phyloP scores from a whole-genome alignment of 1,140 invertebrate species.

The Pogonomyrmex californicus region DNA sequence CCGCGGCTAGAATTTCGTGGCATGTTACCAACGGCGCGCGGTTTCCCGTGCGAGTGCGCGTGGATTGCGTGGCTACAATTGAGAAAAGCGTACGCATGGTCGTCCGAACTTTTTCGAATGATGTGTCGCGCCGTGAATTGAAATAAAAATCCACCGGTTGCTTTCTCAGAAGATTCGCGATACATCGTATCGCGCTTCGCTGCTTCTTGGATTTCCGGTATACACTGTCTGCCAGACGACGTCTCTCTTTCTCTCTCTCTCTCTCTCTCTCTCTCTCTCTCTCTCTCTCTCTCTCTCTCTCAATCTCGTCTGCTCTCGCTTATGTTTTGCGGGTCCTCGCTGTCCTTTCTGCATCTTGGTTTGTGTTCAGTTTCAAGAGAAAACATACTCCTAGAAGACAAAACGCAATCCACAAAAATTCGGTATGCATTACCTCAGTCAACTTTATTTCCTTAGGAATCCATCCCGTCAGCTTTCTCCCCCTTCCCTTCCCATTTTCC shows the following conservation, averaged over 20 bases:
- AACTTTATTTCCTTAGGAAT: constrained; percentile 74
- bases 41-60: constrained; percentile 21
- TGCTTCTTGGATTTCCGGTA: constrained; percentile 43
- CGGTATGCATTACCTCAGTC: constrained; percentile 75
- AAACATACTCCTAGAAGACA: constrained; percentile 37
- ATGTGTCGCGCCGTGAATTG: constrained; percentile 79
- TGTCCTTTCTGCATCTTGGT: constrained; percentile 17
- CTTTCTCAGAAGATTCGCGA: constrained; percentile 77
- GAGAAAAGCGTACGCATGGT: constrained; percentile 26
- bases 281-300: constrained; percentile 12
- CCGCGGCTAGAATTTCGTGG: constrained; percentile 67
- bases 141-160: constrained; percentile 86
- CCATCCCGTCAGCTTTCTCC: background rate
- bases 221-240: constrained; percentile 65
- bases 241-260: no score
- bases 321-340: constrained; percentile 14
- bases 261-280: no score
- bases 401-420: constrained; percentile 74
- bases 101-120: constrained; percentile 70
- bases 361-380: constrained; percentile 48
- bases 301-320: constrained; percentile 28
- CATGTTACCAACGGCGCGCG: constrained; percentile 53
- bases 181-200: constrained; percentile 66
- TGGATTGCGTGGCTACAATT: constrained; percentile 6
- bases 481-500: constrained; percentile 2